Conservation (phyloP, 2,797 vertebrate species). For the Onychomys leucogaster region DNA sequence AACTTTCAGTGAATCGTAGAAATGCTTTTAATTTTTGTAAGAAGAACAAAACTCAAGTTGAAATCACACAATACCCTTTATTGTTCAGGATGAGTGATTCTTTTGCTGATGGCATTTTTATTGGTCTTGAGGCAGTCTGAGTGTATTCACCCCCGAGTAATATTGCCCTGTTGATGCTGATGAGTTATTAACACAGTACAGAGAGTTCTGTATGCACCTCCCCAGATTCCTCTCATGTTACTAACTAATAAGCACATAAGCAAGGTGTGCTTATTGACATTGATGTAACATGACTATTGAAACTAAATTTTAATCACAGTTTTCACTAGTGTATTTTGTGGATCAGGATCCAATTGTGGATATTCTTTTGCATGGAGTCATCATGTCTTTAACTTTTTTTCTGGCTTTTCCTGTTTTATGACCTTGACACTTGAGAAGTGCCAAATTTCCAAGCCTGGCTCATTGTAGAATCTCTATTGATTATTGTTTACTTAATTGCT, state of each 20-base stretch:
- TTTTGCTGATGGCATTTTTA: neutral
- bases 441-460: neutral
- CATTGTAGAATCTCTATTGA: neutral
- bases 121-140: neutral
- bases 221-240: neutral
- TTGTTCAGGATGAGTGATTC: neutral
- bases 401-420: neutral
- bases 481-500: conserved; percentile 28
- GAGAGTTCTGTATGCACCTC: neutral
- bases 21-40: conserved; percentile 29
- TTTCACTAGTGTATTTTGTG: neutral
- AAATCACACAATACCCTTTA: neutral
- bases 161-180: neutral
- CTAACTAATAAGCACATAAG: neutral
- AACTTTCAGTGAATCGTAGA: neutral
- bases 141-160: neutral
- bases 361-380: neutral
- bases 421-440: neutral
- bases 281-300: too few relatives aligned
- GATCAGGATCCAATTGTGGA: neutral
- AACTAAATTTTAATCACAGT: neutral
- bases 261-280: neutral
- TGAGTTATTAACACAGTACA: neutral
- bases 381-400: neutral
- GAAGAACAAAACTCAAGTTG: neutral